Evolutionary conservation across 2,888 invertebrate species (phyloP), one percentile per base, ranked within the genome.

Genomic region (Lymantria dispar): DNA sequence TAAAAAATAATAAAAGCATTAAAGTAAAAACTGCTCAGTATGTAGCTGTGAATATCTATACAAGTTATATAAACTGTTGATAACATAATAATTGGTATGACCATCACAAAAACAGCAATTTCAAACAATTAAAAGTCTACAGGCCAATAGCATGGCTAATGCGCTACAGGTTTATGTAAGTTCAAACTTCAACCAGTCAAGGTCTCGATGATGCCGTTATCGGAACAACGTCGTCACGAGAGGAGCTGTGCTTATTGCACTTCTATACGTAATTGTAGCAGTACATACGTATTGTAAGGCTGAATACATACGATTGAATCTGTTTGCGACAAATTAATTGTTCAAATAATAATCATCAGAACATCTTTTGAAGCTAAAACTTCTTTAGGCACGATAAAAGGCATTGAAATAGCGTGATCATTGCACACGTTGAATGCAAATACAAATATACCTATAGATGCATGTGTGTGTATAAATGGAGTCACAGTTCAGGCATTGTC

Each of bases 141-240:
- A 54, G 55, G 57, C n/a, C 13, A 64, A 70, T 69, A 67, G 64
- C 62, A 50, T 68, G 62, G 66, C 59, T 54, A 66, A 61, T 62
- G 66, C 73, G 64, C 70, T 70, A 70, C 65, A 73, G 73, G 72
- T 76, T 73, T 69, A 65, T 58, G 65, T 74, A 76, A 81, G 84
- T 83, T 83, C 82, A 85, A 74, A 58, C 68, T 62, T 62, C 70
- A 70, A 66, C 62, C 68, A 78, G 72, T 81, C 87, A 88, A 88
- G 88, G 88, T 84, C 85, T 69, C 71, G 69, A 72, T 66, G 78
- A 80, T 72, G 74, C 89, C 87, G 89, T 86, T 89, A 90, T 84
- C 85, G 78, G 87, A 76, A 77, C 89, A 87, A 64, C 74, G 69
- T 75, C 82, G 83, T 85, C 89, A 89, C 90, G 89, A 85, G 73